Evolutionary conservation across 1,140 invertebrate species (phyloP).

Genomic region (Olivierus martensii): DNA sequence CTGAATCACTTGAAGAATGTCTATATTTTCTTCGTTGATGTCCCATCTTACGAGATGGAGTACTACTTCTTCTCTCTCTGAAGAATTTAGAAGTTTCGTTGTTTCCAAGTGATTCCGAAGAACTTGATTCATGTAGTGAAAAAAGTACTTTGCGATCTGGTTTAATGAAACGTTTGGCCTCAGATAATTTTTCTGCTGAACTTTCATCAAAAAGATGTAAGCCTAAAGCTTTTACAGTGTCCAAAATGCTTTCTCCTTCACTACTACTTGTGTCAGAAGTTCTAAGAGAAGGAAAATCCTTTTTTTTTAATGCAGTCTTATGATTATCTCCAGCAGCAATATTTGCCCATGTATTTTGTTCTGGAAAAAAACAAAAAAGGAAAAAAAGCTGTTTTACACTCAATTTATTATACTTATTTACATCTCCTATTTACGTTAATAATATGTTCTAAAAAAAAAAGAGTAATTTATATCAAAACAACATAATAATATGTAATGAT

Average conservation of each 20-base stretch:
- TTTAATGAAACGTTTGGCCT: background rate
- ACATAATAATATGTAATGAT: too few relatives aligned
- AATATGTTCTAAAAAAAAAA: too few relatives aligned
- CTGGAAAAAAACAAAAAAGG: background rate
- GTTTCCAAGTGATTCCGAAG: constrained; percentile 12
- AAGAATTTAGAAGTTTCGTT: constrained; percentile 7
- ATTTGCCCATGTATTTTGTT: constrained; percentile 12
- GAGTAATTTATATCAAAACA: too few relatives aligned
- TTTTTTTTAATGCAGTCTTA: constrained; percentile 4
- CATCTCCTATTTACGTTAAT: too few relatives aligned
- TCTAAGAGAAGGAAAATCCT: constrained; percentile 1
- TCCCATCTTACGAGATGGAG: background rate
- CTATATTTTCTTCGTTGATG: constrained; percentile 8
- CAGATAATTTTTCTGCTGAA: background rate
- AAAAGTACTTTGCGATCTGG: constrained; percentile 6
- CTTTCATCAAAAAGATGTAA: constrained; percentile 8
- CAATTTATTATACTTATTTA: too few relatives aligned
- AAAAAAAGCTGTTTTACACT: background rate
- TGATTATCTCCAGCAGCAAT: constrained; percentile 10
- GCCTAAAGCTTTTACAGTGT: constrained; percentile 10
- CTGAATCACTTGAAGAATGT: constrained; percentile 14
- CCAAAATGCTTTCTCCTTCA: constrained; percentile 12
- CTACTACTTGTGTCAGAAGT: constrained; percentile 7
- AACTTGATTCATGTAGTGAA: constrained; percentile 11
- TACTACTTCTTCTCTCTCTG: constrained; percentile 8